Evolutionary conservation across 2,888 invertebrate genomes (phyloP).

Genomic region (Steinernema hermaphroditum): DNA sequence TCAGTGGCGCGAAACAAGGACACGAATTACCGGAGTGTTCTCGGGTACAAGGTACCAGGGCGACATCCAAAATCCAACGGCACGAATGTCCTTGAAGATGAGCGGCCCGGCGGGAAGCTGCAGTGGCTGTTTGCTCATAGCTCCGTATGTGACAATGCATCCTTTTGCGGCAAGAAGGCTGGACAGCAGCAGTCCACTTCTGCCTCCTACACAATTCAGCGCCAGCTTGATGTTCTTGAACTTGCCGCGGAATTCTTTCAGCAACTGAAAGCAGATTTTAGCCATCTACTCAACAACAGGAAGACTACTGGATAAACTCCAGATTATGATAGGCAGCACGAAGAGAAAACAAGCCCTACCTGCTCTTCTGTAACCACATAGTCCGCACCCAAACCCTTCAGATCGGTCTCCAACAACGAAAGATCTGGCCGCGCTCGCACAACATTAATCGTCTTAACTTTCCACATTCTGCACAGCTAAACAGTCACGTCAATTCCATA

Average conservation of each 20-base stretch:
- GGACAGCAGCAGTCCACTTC: slow-evolving; percentile 80
- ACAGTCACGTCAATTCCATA: too few species aligned
- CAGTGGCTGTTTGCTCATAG: slow-evolving; percentile 86
- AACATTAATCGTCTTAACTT: slow-evolving; percentile 80
- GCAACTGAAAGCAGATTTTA: slow-evolving; percentile 51
- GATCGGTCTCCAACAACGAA: slow-evolving; percentile 57
- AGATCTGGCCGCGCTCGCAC: slow-evolving; percentile 77
- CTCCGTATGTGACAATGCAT: slow-evolving; percentile 89
- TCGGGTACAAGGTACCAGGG: slow-evolving; percentile 75
- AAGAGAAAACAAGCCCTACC: too few species aligned
- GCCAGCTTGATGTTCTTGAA: slow-evolving; percentile 72
- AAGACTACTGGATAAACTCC: too few species aligned
- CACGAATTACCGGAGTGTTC: slow-evolving; percentile 39
- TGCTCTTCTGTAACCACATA: slow-evolving; percentile 84
- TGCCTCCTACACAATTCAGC: slow-evolving; percentile 91
- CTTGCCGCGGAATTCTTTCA: slow-evolving; percentile 31
- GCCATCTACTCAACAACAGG: too few species aligned
- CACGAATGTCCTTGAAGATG: slow-evolving; percentile 80
- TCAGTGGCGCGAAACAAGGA: neutral
- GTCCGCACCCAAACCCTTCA: slow-evolving; percentile 80
- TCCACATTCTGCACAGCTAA: slow-evolving; percentile 41
- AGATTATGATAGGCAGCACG: too few species aligned
- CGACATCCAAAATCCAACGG: slow-evolving; percentile 87
- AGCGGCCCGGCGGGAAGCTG: slow-evolving; percentile 77
- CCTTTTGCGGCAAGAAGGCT: slow-evolving; percentile 76